Evolutionary conservation across 1,140 invertebrate species (phyloP).

Genomic region (Micrasema longulum): DNA sequence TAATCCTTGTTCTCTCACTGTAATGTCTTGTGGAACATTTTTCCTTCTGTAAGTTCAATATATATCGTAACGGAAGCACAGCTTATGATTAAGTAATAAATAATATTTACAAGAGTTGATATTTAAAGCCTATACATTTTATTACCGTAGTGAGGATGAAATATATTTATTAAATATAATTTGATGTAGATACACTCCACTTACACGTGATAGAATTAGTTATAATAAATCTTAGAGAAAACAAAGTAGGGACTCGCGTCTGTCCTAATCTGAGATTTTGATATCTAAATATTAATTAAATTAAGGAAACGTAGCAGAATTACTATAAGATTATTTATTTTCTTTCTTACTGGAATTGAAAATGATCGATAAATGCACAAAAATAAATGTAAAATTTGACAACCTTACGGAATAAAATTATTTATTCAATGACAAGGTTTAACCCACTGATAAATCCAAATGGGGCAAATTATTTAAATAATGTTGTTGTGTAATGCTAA

Average conservation of each 20-base stretch:
- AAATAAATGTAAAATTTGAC: too few relatives aligned
- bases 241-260: neutral
- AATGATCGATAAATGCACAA: conserved; percentile 13
- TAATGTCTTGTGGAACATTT: neutral
- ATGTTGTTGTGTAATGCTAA: too few relatives aligned
- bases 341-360: conserved; percentile 30
- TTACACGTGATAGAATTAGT: conserved; percentile 11
- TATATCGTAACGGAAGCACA: neutral
- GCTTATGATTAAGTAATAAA: conserved; percentile 37
- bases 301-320: neutral
- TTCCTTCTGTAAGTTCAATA: conserved; percentile 5
- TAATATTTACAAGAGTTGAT: conserved; percentile 31
- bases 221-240: neutral
- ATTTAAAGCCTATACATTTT: neutral
- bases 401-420: too few relatives aligned
- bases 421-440: too few relatives aligned
- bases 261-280: conserved; percentile 19
- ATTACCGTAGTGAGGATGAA: too few relatives aligned
- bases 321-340: conserved; percentile 5
- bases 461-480: neutral
- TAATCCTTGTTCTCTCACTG: neutral
- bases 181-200: conserved; percentile 7
- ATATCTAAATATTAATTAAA: conserved; percentile 27
- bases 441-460: too few relatives aligned
- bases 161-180: conserved; percentile 8